Evolutionary conservation across 2,797 vertebrate species (phyloP).

Genomic region (Paramormyrops hopkinsi): DNA sequence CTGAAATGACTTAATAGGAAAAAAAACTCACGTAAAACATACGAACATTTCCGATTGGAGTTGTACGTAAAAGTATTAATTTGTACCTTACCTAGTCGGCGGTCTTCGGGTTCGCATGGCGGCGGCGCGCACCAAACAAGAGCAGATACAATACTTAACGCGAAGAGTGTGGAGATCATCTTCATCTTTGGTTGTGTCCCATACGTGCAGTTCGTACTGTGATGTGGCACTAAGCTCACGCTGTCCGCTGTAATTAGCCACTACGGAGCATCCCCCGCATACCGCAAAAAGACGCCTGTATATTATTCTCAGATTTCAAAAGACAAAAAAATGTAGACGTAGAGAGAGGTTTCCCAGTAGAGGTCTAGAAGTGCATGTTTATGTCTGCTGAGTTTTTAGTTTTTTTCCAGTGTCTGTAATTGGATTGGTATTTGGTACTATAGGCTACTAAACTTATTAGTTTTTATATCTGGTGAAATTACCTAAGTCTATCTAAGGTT

Average conservation of each 20-base stretch:
- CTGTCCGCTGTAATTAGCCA: slow-evolving; percentile 44
- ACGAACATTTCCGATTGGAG: neutral
- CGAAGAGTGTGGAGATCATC: slow-evolving; percentile 47
- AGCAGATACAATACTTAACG: slow-evolving; percentile 47
- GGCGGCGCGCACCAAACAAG: slow-evolving; percentile 51
- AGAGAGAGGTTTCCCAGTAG: neutral
- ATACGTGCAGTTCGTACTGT: slow-evolving; percentile 26
- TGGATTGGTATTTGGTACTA: neutral
- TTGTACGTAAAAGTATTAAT: neutral
- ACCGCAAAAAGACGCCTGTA: slow-evolving; percentile 34
- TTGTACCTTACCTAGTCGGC: slow-evolving; percentile 66
- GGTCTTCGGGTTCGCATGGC: slow-evolving; percentile 58
- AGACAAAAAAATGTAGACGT: neutral
- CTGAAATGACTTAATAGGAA: neutral
- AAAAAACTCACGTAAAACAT: neutral
- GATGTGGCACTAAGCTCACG: slow-evolving; percentile 56
- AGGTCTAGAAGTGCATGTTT: neutral
- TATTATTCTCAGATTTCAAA: slow-evolving; percentile 46
- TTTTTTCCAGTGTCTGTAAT: neutral
- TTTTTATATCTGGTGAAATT: neutral
- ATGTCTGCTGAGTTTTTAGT: neutral
- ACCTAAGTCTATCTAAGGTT: neutral
- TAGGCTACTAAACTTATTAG: neutral
- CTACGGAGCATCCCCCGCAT: slow-evolving; percentile 51
- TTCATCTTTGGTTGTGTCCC: neutral